A percentile compares a stretch with the other conserved stretches of the same genome.
Evolutionary conservation across 2,797 vertebrate species (phyloP).

Genomic region (Helarctos malayanus): DNA sequence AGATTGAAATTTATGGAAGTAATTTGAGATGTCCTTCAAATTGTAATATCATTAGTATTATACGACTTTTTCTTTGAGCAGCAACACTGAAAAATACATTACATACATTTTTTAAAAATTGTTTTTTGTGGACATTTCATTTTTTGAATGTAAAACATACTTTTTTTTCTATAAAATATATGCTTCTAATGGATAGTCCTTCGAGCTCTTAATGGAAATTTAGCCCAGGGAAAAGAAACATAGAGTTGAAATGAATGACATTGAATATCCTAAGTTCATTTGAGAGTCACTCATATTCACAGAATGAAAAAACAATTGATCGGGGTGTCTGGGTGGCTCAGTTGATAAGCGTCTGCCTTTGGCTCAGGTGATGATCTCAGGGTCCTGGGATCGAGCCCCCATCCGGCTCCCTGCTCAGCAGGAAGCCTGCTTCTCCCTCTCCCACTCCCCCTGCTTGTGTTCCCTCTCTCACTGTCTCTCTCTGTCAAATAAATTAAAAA

Average conservation of each 20-base stretch:
- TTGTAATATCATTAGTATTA: neutral
- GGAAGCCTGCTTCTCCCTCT: too few relatives aligned
- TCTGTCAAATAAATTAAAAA: too few relatives aligned
- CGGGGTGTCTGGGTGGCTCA: too few relatives aligned
- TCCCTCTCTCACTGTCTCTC: too few relatives aligned
- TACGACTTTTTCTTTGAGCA: neutral
- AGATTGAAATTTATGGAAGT: neutral
- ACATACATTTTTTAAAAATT: neutral
- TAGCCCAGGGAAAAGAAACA: neutral
- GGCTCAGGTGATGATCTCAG: too few relatives aligned
- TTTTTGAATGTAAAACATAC: neutral
- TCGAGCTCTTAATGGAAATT: neutral
- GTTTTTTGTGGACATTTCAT: neutral
- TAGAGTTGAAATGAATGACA: neutral
- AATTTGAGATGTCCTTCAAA: conserved; percentile 20
- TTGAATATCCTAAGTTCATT: neutral
- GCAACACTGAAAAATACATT: neutral
- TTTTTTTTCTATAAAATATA: neutral
- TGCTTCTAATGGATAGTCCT: neutral
- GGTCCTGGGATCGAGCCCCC: too few relatives aligned
- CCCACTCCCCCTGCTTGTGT: too few relatives aligned
- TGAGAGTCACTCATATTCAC: neutral
- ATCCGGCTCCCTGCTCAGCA: too few relatives aligned
- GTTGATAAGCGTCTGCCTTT: too few relatives aligned
- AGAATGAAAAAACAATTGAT: neutral